Percentiles rank a stretch among this genome's conserved stretches.
Conservation (phyloP, 1,140 invertebrate species). For the Ips typographus region DNA sequence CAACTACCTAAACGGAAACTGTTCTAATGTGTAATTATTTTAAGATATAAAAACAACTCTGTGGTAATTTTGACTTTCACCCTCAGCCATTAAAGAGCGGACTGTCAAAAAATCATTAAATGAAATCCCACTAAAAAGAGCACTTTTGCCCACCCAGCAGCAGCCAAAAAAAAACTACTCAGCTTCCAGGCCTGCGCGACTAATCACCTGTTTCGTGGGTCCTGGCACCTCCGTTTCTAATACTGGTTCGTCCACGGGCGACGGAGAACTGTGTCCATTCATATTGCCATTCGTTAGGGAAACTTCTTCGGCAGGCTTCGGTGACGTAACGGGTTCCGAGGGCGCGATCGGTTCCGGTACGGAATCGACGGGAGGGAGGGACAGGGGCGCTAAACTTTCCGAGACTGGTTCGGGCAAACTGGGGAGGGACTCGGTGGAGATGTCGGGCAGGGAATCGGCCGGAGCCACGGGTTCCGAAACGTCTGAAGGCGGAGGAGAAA, state of each 20-base stretch:
- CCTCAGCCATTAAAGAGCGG: not conserved
- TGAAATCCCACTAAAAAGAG: constrained; percentile 1
- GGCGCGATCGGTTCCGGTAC: constrained; percentile 47
- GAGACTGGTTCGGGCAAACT: constrained; percentile 50
- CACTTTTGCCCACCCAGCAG: constrained; percentile 20
- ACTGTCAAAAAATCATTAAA: too few relatives aligned
- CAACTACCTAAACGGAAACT: too few relatives aligned
- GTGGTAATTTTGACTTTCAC: not conserved
- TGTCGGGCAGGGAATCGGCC: constrained; percentile 49
- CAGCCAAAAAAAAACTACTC: constrained; percentile 12
- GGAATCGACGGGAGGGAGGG: constrained; percentile 50
- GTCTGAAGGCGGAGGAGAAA: constrained; percentile 22
- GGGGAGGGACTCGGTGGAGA: constrained; percentile 51
- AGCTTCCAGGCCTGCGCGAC: constrained; percentile 18
- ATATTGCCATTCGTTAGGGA: constrained; percentile 49
- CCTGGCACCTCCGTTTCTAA: constrained; percentile 37
- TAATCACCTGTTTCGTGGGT: constrained; percentile 53
- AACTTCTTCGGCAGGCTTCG: constrained; percentile 20
- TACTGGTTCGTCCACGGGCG: constrained; percentile 39
- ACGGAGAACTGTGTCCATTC: constrained; percentile 43
- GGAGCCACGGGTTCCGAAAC: constrained; percentile 35
- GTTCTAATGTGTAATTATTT: too few relatives aligned
- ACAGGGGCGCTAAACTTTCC: constrained; percentile 49
- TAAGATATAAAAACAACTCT: too few relatives aligned
- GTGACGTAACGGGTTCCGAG: constrained; percentile 13